A percentile compares a stretch with the other conserved stretches of the same genome.
phyloP scores from a whole-genome alignment of 2,797 vertebrate genomes.

The Microctenopoma lineatum region DNA sequence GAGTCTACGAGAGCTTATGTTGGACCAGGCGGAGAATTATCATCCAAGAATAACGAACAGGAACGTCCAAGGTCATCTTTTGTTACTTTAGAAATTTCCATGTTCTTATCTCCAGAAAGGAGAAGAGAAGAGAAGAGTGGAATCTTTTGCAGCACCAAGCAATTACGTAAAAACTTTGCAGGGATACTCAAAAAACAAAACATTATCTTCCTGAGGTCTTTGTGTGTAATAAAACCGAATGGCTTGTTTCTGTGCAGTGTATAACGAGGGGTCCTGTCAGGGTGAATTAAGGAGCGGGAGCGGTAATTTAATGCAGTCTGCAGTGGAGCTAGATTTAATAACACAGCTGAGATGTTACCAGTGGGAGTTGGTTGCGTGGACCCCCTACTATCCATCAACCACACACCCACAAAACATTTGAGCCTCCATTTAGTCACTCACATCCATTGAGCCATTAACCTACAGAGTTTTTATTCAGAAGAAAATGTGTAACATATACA shows the following conservation, averaged over 20 bases:
- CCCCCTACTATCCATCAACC: constrained; percentile 1
- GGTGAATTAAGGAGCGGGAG: constrained; percentile 42
- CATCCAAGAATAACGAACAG: constrained; percentile 26
- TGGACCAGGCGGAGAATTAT: constrained; percentile 3
- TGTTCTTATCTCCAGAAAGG: neutral
- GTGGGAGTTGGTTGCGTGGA: constrained; percentile 8
- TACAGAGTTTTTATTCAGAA: neutral
- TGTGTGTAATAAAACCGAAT: constrained; percentile 50
- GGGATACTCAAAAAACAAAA: neutral
- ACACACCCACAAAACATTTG: constrained; percentile 11
- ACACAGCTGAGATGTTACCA: constrained; percentile 35
- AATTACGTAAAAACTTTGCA: constrained; percentile 1
- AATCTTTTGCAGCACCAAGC: neutral
- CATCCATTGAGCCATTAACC: neutral
- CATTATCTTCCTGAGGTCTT: constrained; percentile 37
- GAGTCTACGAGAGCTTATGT: constrained; percentile 16
- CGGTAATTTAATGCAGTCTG: constrained; percentile 60
- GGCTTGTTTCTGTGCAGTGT: constrained; percentile 39
- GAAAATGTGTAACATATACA: too few species aligned
- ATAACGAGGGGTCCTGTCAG: constrained; percentile 57
- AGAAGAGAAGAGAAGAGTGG: neutral
- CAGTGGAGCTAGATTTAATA: constrained; percentile 37
- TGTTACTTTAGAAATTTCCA: neutral
- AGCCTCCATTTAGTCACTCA: neutral
- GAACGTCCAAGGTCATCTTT: neutral